Base-by-base conservation (phyloP, 2,888 invertebrate genomes). In the Stramonita haemastoma region DNA sequence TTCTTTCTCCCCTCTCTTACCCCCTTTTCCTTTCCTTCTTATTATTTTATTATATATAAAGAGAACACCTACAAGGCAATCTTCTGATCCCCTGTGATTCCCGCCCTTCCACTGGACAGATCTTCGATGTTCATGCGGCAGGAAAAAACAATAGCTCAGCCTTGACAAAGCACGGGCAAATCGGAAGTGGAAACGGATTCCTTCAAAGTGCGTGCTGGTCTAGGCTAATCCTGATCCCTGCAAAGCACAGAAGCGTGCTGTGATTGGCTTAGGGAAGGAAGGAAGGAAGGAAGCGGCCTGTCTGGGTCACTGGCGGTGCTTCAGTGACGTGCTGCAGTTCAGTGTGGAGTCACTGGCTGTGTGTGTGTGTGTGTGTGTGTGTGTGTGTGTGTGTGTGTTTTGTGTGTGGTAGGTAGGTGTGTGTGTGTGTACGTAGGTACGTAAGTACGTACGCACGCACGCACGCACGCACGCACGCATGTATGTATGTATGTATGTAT, bases 401-500 rank as follows among this genome's bases (percentile, higher is more conserved):
- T n/a, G n/a, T n/a, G n/a, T n/a, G n/a, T n/a, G n/a, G 77, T 29
- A 29, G 8, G 77, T 17, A 29, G 8, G 77, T 29, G 11, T 77
- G 77, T 77, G 11, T 77, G 77, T 77, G 11, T 77, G 77, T 77
- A 26, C n/a, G 77, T 8, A 29, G 19, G 83, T 77, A 29, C n/a
- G 77, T 77, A 29, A 17, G 77, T 77, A 13, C n/a, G 77, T 77
- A 29, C n/a, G 77, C 11, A 29, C n/a, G 77, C 2, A 29, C n/a
- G 77, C 11, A 29, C n/a, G 77, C n/a, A 29, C n/a, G 77, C n/a
- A 29, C n/a, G 77, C n/a, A 26, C n/a, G 77, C 17, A 34, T 83
- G 34, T 83, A n/a, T 73, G 73, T 77, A 29, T 77, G 77, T 77
- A 29, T 77, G 77, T 77, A 13, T 77, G 77, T 77, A 29, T 77